A percentile compares a stretch with the other conserved stretches of the same genome.
These are phyloP conservation scores for Meloe dianella DNA, from an alignment of 2,888 invertebrate species.

Conservation along the genomic window DNA sequence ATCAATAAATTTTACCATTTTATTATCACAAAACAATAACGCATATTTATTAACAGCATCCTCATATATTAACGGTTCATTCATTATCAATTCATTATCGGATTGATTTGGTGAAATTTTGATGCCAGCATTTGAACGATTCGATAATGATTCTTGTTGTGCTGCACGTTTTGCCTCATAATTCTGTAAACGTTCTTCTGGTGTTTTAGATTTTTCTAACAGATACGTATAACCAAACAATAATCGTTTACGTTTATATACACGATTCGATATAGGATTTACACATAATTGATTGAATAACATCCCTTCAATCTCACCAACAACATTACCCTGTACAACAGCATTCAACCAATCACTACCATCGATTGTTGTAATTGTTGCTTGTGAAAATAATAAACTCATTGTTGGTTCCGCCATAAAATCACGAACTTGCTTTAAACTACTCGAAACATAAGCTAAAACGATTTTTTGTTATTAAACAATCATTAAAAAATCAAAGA, in stretches of 20 bases:
- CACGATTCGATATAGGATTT: neutral
- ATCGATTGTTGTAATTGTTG: slow-evolving; percentile 55
- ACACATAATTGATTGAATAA: slow-evolving; percentile 56
- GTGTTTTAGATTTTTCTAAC: slow-evolving; percentile 41
- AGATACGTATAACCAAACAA: slow-evolving; percentile 43
- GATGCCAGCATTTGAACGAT: slow-evolving; percentile 12
- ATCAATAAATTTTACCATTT: slow-evolving; percentile 41
- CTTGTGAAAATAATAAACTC: slow-evolving; percentile 53
- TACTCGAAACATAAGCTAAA: slow-evolving; percentile 52
- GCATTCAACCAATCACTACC: slow-evolving; percentile 63
- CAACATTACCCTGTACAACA: slow-evolving; percentile 60
- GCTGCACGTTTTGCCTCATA: slow-evolving; percentile 32
- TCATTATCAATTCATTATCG: slow-evolving; percentile 20
- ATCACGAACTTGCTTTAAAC: slow-evolving; percentile 54
- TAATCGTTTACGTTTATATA: neutral
- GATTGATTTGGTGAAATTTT: slow-evolving; percentile 23
- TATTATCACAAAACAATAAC: slow-evolving; percentile 57
- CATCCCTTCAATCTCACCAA: slow-evolving; percentile 61
- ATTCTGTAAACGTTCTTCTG: slow-evolving; percentile 36
- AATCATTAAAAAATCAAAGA: neutral
- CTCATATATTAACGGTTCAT: slow-evolving; percentile 61
- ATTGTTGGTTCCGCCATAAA: slow-evolving; percentile 41
- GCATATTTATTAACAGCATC: slow-evolving; percentile 62
- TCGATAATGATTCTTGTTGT: slow-evolving; percentile 20
- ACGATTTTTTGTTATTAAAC: slow-evolving; percentile 11